Evolutionary conservation across 2,797 vertebrate genomes (phyloP).

Genomic region (Gymnopithys bicolor): DNA sequence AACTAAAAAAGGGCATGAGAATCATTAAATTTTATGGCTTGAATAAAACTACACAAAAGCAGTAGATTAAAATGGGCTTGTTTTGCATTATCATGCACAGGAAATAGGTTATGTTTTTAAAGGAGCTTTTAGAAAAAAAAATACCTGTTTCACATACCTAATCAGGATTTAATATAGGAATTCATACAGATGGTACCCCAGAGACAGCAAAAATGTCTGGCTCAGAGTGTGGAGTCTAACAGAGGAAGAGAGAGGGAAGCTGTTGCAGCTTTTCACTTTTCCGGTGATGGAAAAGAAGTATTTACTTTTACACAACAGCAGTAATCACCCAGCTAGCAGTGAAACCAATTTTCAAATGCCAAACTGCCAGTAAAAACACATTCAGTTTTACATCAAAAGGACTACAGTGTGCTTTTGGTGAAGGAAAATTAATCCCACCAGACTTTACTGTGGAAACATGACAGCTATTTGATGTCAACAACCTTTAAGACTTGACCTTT

Average conservation of each 20-base stretch:
- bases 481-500: neutral
- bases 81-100: neutral
- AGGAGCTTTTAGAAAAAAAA: neutral
- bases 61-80: constrained; percentile 3
- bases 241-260: neutral
- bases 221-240: neutral
- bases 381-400: neutral
- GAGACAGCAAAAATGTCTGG: constrained; percentile 12
- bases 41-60: constrained; percentile 47
- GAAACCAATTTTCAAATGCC: neutral
- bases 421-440: neutral
- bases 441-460: neutral
- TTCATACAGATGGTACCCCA: neutral
- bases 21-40: constrained; percentile 51
- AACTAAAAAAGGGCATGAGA: constrained; percentile 26
- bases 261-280: neutral
- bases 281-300: neutral
- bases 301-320: neutral
- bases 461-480: neutral
- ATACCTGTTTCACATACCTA: constrained; percentile 11
- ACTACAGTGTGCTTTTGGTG: neutral
- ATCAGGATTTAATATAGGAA: constrained; percentile 45
- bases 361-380: neutral
- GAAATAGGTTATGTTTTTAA: neutral
- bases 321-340: neutral